Evolutionary conservation across 2,797 vertebrate genomes (phyloP), one percentile per base, ranked within the genome.

Genomic region (Oreortyx pictus): DNA sequence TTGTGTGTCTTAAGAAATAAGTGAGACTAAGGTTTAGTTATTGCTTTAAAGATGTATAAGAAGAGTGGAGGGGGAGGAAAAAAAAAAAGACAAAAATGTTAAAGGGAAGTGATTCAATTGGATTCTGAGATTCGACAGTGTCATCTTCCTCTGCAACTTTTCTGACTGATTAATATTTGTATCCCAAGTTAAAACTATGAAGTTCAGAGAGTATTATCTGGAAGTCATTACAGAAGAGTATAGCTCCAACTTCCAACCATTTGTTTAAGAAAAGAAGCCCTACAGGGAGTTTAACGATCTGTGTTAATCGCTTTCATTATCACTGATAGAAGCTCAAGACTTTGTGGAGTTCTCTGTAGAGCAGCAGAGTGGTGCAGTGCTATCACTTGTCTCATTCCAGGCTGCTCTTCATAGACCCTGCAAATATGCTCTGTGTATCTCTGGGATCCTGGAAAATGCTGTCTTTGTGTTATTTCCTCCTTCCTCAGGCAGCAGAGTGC

Each of bases 291-390:
- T 81, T 86, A 83, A 79, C 85, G 19, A 14, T 46, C 37, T 52
- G 64, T 33, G 75, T 54, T 94, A 94, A 96, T 96, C 27, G 0
- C 73, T 89, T 91, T 82, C 57, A 44, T 86, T 82, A 76, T 78
- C 64, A 67, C 47, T 3, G 9, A 47, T 57, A 66, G 19, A 11
- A 81, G 56, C 37, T 20, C n/a, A 78, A 73, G 90, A 62, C 73
- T 83, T 83, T 37, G 60, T 41, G 31, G 77, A 93, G 82, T 81
- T 90, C 90, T 94, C 90, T 76, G 6, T 92, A 95, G 93, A 93
- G 59, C 60, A 81, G 8, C 82, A 83, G 18, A 13, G 47, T 44
- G 27, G 65, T 15, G 17, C 1, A 19, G 57, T 66, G 86, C 94
- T 82, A 67, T 86, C 31, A 35, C 82, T 66, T 92, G 80, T 90